phyloP scores from a whole-genome alignment of 2,797 vertebrate species.

The Mionectes olivaceus region DNA sequence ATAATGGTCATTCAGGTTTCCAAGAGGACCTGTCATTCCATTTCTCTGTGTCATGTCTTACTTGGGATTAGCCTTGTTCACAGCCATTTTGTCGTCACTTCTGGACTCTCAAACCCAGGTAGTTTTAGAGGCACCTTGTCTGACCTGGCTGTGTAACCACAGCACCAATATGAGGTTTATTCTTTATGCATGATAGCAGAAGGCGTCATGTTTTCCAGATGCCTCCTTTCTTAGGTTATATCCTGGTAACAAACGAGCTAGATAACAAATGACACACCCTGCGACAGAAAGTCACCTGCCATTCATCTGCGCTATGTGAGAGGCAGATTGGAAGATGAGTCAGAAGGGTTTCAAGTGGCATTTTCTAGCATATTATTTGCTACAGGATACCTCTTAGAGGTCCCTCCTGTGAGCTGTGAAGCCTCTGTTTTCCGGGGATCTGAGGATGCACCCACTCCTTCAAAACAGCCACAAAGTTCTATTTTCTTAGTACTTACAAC shows the following conservation, averaged over 20 bases:
- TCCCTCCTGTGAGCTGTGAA: background rate
- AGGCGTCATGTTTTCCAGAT: background rate
- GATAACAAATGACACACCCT: background rate
- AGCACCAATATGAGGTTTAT: background rate
- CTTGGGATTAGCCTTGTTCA: background rate
- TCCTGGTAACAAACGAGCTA: background rate
- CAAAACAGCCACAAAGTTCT: background rate
- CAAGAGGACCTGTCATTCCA: background rate
- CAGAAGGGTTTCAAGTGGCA: background rate
- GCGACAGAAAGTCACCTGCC: accelerated
- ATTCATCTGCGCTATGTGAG: accelerated
- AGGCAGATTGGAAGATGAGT: background rate
- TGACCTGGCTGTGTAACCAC: background rate
- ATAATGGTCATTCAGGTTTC: background rate
- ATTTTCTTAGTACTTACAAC: background rate
- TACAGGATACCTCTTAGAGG: background rate
- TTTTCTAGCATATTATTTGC: background rate
- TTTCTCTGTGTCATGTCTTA: background rate
- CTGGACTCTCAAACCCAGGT: background rate
- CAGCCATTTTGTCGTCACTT: background rate
- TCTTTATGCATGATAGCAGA: background rate
- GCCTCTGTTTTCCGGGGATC: background rate
- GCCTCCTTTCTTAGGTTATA: background rate
- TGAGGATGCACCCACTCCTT: background rate
- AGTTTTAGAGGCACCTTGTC: background rate